Evolutionary conservation across 2,888 invertebrate genomes (phyloP), one percentile per base, ranked within the genome.

Genomic region (Axea sp.): DNA sequence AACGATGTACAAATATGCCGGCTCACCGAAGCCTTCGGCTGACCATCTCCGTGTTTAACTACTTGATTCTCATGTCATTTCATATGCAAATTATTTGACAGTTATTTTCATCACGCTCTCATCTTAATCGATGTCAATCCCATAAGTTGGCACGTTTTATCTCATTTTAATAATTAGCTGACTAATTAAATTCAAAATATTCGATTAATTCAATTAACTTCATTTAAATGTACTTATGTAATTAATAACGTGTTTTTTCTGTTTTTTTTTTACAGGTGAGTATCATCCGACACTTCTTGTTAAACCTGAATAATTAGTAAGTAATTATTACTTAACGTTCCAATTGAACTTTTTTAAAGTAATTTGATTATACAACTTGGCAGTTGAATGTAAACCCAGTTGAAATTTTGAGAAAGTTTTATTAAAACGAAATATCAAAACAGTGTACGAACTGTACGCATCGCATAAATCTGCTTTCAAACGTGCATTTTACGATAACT

Each of bases 241-340:
- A 24, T 24, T 41, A 24, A 9, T 24, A n/a, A 5, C 7, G 14
- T 3, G 51, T 72, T 65, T 74, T 49, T 68, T 76, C 51, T 79
- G 76, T 84, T 84, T 1, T 26, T 26, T 8, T 37, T 3, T 9
- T 37, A 47, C 78, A 84, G 83, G 84, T 84, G 76, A 84, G 84
- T 47, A 14, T 47, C 28, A 9, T 7, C 12, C 8, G 9, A 6
- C 3, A 7, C 15, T 37, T 12, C 0, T 28, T 7, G 9, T 12
- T 30, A 2, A 1, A 14, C 11, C 2, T 6, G 28, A 8, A 6
- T 5, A 17, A 35, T 39, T 47, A 28, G 47, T 47, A 47, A 60
- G 47, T 47, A 39, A 8, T 31, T 11, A 6, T 1, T 2, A 19
- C n/a, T n/a, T 30, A 30, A 11, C 2, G 4, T 19, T 19, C 2